Base-by-base conservation (phyloP, 2,888 invertebrate genomes). In the Trachelus tabidus region DNA sequence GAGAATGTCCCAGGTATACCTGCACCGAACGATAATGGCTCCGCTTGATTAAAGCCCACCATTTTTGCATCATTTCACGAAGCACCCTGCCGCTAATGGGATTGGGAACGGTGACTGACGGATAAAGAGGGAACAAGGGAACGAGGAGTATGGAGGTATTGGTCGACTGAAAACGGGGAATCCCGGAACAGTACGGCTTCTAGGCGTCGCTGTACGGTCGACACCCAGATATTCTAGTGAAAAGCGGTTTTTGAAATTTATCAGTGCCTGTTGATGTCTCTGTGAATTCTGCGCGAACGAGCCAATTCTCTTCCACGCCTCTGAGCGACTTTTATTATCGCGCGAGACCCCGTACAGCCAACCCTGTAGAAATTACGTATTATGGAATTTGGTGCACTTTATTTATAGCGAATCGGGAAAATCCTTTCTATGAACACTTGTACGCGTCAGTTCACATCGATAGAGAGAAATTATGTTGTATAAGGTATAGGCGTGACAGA, bases 21-120 rank as follows among this genome's bases (percentile, higher is more conserved):
- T 56, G 23, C 23, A 23, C 23, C 56, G 56, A 56, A 82, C 83
- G 83, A 85, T 87, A 86, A 85, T 83, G 82, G 84, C 83, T 74
- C 81, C 75, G 80, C 85, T 82, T 87, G 86, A 87, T 85, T 87
- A 85, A 87, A 86, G 84, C 85, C 83, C 79, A 80, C 81, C 83
- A 83, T 85, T 86, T 84, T 84, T 77, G 82, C 84, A 81, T 81
- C 80, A 80, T 82, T 82, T 84, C 80, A 82, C 84, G 80, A 86
- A 84, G 81, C 84, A 82, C 81, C 81, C 82, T 82, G 80, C 80
- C 81, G 85, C 83, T 87, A 87, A 87, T 87, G 85, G 86, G 84
- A 87, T 87, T 87, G 87, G 84, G 82, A 82, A 80, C 81, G 83
- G 82, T 81, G 83, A 83, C 82, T 84, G 85, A 82, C 84, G 83